Evolutionary conservation across 2,797 vertebrate species (phyloP), one percentile per base, ranked within the genome.

Genomic region (Halcyon smyrnensis): DNA sequence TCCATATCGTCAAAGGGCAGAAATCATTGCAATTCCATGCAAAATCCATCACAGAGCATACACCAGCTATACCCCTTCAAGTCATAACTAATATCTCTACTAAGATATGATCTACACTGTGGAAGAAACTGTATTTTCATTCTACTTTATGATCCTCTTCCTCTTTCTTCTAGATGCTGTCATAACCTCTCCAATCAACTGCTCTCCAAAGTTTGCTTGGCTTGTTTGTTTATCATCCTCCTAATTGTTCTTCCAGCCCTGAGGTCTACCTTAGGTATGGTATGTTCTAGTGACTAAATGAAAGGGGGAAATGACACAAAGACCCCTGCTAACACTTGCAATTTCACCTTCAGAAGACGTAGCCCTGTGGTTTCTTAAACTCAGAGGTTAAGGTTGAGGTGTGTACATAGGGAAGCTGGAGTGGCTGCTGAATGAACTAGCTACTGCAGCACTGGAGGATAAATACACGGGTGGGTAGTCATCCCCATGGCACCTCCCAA

Each of bases 391-490:
- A 69, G 17, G 13, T 34, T 3, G 2, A 76, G 60, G 24, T 12
- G 57, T 1, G 2, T 18, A 15, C 4, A 15, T 0, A 0, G 9
- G 37, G 41, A 57, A 48, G n/a, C 6, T 1, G 6, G 19, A n/a
- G 36, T 2, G 7, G 56, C 32, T 57, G 45, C n/a, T 53, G 73
- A 46, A 53, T 19, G 60, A 62, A n/a, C 3, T 23, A 43, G 56
- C 17, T 25, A 46, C 17, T 28, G 18, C 12, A 24, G 36, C 27
- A 39, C 39, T 14, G 34, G 15, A 8, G 25, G 30, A 27, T 21
- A 20, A 60, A 39, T 17, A 4, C 10, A 18, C 1, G 0, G 32
- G 34, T 5, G 24, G 43, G 41, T 67, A 73, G 24, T n/a, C 59
- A 53, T n/a, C 34, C 51, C 46, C 63, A 21, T 6, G 15, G 59